Base-by-base conservation (phyloP, 2,113 vertebrate genomes). In the Cathartes aura region DNA sequence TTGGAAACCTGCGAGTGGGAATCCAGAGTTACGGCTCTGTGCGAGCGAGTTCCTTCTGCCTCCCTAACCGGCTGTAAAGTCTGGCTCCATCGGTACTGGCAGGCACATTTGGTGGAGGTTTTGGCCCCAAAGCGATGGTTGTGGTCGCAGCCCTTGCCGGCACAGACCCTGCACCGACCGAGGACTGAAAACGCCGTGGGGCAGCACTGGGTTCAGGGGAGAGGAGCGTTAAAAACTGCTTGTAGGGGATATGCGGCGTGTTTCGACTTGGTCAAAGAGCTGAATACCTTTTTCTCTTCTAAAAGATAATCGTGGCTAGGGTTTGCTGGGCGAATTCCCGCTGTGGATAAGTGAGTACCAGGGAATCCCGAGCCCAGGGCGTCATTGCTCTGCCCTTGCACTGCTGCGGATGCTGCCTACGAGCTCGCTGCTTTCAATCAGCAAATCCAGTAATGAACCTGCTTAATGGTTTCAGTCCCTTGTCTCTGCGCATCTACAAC, bases 301-400 rank as follows among this genome's bases (percentile, higher is more conserved):
- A 5, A 67, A 82, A 74, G 13, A 4, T 0, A 19, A n/a, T 32
- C 9, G 0, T 12, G 42, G 23, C 34, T 62, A 18, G 85, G 30
- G 22, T 67, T 87, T 88, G 52, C 56, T 45, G 27, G 26, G 85
- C 59, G 53, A 32, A 8, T 66, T 82, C 47, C 73, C 3, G 3
- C 84, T n/a, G 32, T 27, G 52, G 43, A 13, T 71, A 13, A 32
- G 62, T 18, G 29, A 67, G 30, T 32, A 26, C 17, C 10, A 19
- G 29, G 81, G 81, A 76, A 34, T 68, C 43, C 22, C 3, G 2
- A 52, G 73, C 68, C 43, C 1, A 2, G 12, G 8, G n/a, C 23
- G 12, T 58, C 6, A 0, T 21, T 48, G 42, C 67, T 64, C 18
- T 52, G 68, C n/a, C 0, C 0, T 15, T 12, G 14, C 5, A 7